Percentiles rank a stretch among this genome's conserved stretches.
Evolutionary conservation across 2,797 vertebrate species (phyloP).

Genomic region (Ciconia nigra): DNA sequence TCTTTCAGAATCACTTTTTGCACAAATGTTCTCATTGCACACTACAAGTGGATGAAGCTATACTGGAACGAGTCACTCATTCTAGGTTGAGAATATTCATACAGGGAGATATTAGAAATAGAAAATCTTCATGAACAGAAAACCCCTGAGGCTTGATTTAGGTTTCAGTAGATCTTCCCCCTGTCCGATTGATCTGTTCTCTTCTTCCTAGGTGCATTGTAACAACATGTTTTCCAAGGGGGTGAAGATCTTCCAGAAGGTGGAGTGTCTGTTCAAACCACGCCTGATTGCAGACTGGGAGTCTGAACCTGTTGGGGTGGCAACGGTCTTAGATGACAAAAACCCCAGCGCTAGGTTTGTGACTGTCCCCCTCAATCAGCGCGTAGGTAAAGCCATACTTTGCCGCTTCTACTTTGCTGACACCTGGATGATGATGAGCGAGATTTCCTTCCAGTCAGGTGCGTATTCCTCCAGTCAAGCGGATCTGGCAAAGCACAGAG

Average conservation of each 20-base stretch:
- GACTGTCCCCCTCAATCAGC: conserved; percentile 83
- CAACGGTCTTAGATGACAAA: conserved; percentile 86
- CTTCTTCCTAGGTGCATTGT: conserved; percentile 83
- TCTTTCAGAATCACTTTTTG: neutral
- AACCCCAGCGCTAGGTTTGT: conserved; percentile 91
- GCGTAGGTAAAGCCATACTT: conserved; percentile 79
- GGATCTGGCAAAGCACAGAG: neutral
- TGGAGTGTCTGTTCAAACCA: conserved; percentile 85
- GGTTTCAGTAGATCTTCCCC: neutral
- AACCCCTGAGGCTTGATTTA: neutral
- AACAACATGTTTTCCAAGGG: conserved; percentile 91
- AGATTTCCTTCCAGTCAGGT: conserved; percentile 92
- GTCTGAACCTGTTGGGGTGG: conserved; percentile 76
- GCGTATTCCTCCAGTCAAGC: neutral
- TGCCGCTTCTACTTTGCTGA: conserved; percentile 88
- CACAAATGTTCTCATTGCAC: neutral
- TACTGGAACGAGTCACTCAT: neutral
- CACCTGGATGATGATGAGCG: conserved; percentile 93
- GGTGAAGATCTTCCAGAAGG: conserved; percentile 89
- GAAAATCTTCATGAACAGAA: neutral
- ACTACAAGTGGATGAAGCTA: neutral
- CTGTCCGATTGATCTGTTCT: neutral
- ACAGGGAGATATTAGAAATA: neutral
- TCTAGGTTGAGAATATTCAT: neutral
- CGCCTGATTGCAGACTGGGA: conserved; percentile 81